Base-by-base conservation (phyloP, 2,113 vertebrate species). In the Cynocephalus volans region DNA sequence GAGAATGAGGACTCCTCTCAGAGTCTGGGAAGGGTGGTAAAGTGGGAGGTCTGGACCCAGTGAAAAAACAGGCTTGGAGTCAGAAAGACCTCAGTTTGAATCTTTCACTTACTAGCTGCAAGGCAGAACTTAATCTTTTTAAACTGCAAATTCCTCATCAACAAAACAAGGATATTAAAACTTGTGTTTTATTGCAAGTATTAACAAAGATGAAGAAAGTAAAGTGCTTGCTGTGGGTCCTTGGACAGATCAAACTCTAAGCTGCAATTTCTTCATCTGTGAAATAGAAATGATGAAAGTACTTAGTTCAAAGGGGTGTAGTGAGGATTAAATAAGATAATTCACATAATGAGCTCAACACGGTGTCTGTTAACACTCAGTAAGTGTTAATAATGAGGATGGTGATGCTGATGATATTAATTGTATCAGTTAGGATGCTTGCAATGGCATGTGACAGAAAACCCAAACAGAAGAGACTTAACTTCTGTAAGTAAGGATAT, bases 131-230 rank as follows among this genome's bases (percentile, higher is more conserved):
- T 50, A 28, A 77, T 77, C 75, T 77, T 62, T 91, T 84, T 87
- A 58, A 70, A 70, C 60, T 36, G 9, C 21, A 90, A 54, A 0
- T 48, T 75, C 67, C 41, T 80, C 48, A 48, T 26, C 52, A 36
- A 54, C 65, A 97, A 81, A 69, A 76, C 50, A 45, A 85, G 33
- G 41, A 82, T 56, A 65, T n/a, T n/a, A 52, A 92, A 76, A 50
- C 23, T 5, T 65, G 4, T n/a, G 62, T 64, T 65, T 69, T 41
- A 15, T 31, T 88, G 54, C 36, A 72, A 69, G 36, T 58, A 54
- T 48, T 76, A 93, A 69, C 23, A 56, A 91, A 79, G 83, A 24
- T 10, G 41, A 85, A 85, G 62, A 36, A 79, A 87, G 56, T 69
- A 41, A 45, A 75, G 45, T 62, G 15, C 0, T 14, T 14, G 52